Percentiles rank a stretch among this genome's conserved stretches.
These are phyloP conservation scores for Caenorhabditis elegans DNA, from an alignment of 1,140 invertebrate genomes.

Conservation along the genomic window DNA sequence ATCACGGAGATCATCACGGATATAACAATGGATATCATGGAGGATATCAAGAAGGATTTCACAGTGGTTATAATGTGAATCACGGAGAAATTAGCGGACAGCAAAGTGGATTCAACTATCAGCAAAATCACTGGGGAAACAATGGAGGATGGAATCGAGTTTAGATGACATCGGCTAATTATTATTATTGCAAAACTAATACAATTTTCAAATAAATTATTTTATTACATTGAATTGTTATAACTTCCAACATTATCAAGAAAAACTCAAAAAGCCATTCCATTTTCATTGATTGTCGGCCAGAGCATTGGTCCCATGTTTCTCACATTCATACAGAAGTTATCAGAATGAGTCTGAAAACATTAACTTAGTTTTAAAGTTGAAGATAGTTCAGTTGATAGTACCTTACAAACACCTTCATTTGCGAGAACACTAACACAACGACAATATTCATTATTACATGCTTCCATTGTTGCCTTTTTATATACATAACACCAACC, in stretches of 20 bases:
- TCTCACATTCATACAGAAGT: slow-evolving; percentile 6
- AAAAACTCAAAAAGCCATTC: neutral
- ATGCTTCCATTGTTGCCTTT: neutral
- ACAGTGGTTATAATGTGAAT: no score
- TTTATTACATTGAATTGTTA: no score
- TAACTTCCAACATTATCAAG: no score
- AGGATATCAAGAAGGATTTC: neutral
- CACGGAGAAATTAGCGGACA: neutral
- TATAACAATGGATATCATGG: neutral
- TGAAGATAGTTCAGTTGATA: no score
- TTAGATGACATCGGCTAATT: no score
- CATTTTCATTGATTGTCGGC: neutral
- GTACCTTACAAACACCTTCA: neutral
- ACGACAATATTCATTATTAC: neutral
- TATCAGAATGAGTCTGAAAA: neutral
- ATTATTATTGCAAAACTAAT: no score
- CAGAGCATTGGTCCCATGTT: slow-evolving; percentile 9
- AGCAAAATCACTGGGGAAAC: no score
- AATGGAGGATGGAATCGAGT: neutral
- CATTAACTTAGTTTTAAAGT: neutral
- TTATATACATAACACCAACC: neutral
- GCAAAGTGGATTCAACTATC: no score
- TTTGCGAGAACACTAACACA: neutral
- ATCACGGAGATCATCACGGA: neutral
- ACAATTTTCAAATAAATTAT: no score